Base-by-base conservation (phyloP, 2,797 vertebrate genomes). In the Brotula barbata region DNA sequence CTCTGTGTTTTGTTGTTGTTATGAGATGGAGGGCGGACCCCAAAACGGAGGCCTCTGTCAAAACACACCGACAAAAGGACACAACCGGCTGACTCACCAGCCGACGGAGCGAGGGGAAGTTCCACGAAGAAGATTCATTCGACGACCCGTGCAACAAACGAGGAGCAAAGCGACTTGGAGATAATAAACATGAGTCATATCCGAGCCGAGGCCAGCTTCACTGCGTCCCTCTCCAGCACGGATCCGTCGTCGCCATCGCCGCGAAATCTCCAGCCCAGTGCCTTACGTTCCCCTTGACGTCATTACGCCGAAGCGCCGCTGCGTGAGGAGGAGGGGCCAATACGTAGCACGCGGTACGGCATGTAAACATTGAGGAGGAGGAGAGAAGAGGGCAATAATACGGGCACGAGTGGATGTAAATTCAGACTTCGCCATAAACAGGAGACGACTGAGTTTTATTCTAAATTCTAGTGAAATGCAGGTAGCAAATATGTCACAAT, bases 11-110 rank as follows among this genome's bases (percentile, higher is more conserved):
- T 92, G 88, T 92, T 86, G 82, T 86, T 92, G 90, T 93, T 88
- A 79, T 90, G 90, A 91, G 91, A 90, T 89, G 88, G 92, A 93
- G 91, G 92, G 92, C 91, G 92, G 92, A 91, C 87, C 91, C 91
- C 90, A 61, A 65, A 68, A 48, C 76, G 71, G 81, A 92, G 90
- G 90, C 92, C 92, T 90, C 87, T 70, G 81, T 88, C 88, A 87
- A 87, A 92, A 91, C 89, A 86, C 73, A 84, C 33, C 52, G 45
- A 87, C 66, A 46, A 73, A 66, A 52, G 77, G 40, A 37, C 19
- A 50, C 60, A 72, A 33, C 78, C 75, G 58, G 75, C 63, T 41
- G 25, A 89, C 91, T 90, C 83, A 91, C 91, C 90, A 46, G 58
- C 37, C 16, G 72, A 64, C 44, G 54, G 66, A 71, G 73, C 1